Evolutionary conservation across 2,888 invertebrate species (phyloP).

Genomic region (Siphlonurus alternatus): DNA sequence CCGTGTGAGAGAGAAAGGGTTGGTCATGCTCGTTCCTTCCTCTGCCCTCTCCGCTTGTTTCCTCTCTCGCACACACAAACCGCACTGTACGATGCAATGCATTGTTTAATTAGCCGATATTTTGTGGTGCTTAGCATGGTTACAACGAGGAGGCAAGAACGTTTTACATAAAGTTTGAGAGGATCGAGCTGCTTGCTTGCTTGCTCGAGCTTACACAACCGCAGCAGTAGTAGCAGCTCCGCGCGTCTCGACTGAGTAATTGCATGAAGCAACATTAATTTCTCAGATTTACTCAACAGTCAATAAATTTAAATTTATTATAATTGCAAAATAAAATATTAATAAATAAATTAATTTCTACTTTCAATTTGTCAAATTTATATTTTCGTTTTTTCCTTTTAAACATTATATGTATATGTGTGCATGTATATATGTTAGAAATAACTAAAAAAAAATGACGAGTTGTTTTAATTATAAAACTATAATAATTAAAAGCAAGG

Average conservation of each 20-base stretch:
- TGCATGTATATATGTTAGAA: no score
- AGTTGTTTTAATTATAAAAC: no score
- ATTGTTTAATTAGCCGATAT: background rate
- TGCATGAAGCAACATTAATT: no score
- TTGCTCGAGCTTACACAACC: no score
- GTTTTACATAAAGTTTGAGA: background rate
- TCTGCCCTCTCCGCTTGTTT: background rate
- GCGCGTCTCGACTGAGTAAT: background rate
- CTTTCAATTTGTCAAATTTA: no score
- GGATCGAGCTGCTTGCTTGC: background rate
- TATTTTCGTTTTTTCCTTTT: no score
- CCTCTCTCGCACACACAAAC: background rate
- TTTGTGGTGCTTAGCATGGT: background rate
- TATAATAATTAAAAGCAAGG: no score
- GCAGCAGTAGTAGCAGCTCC: background rate
- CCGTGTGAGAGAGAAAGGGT: no score
- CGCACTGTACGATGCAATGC: background rate
- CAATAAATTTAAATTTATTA: background rate
- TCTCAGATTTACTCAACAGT: background rate
- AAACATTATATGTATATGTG: no score
- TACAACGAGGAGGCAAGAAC: background rate
- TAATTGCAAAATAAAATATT: no score
- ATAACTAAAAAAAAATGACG: no score
- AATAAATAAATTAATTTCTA: no score
- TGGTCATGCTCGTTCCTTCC: background rate